Conservation (phyloP, 2,888 invertebrate genomes). For the Philonicus albiceps region DNA sequence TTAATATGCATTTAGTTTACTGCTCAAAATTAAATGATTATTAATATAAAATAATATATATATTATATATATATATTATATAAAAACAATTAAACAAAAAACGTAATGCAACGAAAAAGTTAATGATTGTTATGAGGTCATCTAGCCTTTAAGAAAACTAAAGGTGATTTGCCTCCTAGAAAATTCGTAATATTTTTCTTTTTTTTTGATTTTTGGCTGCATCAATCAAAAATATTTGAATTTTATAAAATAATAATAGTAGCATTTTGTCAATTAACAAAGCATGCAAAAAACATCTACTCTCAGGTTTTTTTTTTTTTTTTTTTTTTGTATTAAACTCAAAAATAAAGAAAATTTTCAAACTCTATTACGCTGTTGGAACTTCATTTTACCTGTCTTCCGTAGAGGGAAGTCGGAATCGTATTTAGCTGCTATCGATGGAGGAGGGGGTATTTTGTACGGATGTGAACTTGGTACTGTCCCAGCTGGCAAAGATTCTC, state of each 20-base stretch:
- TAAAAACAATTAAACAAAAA: neutral
- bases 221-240: neutral
- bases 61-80: neutral
- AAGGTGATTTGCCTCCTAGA: neutral
- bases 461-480: constrained; percentile 72
- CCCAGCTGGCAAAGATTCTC: constrained; percentile 70
- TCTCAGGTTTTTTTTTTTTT: neutral
- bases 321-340: no score
- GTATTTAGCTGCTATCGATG: constrained; percentile 63
- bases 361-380: neutral
- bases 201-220: neutral
- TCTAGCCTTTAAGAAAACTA: neutral
- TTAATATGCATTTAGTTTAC: neutral
- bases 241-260: neutral
- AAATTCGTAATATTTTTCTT: no score
- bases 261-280: neutral
- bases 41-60: neutral
- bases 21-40: neutral
- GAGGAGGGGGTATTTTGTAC: constrained; percentile 73
- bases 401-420: constrained; percentile 85
- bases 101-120: neutral
- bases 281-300: constrained; percentile 26
- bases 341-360: neutral
- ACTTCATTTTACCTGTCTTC: constrained; percentile 82
- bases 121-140: neutral